phyloP scores from a whole-genome alignment of 2,113 vertebrate genomes.

The Sialia sialis region DNA sequence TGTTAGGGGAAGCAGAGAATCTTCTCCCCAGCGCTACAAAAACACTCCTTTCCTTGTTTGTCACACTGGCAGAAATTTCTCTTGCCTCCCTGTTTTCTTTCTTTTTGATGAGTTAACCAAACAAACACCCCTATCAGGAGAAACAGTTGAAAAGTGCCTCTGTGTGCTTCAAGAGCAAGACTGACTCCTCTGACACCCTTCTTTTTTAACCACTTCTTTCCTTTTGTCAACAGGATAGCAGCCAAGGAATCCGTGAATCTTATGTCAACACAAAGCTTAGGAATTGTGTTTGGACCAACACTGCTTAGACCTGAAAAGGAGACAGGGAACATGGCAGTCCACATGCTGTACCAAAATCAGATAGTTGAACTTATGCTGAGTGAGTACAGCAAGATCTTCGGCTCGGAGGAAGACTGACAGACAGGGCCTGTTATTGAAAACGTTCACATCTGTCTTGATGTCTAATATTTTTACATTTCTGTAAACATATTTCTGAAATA shows the following conservation, averaged over 20 bases:
- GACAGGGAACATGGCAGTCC: conserved; percentile 86
- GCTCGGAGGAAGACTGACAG: conserved; percentile 78
- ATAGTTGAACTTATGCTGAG: conserved; percentile 90
- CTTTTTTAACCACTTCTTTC: conserved; percentile 44
- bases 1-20: neutral
- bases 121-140: neutral
- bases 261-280: conserved; percentile 93
- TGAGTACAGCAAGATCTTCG: conserved; percentile 84
- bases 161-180: neutral
- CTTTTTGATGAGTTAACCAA: neutral
- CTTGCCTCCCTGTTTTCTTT: neutral
- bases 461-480: conserved; percentile 85
- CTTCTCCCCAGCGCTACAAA: neutral
- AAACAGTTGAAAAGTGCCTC: neutral
- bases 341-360: conserved; percentile 97
- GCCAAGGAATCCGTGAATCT: conserved; percentile 83
- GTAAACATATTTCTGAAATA: conserved; percentile 85
- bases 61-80: neutral
- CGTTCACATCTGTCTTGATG: conserved; percentile 80
- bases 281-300: conserved; percentile 95
- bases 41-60: neutral
- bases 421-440: conserved; percentile 69
- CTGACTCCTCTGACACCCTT: conserved; percentile 14
- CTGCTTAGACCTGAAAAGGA: conserved; percentile 90
- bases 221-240: conserved; percentile 81